A percentile compares a stretch with the other conserved stretches of the same genome.
These are phyloP conservation scores for Xiphophorus hellerii DNA, from an alignment of 2,113 vertebrate species.

Conservation along the genomic window DNA sequence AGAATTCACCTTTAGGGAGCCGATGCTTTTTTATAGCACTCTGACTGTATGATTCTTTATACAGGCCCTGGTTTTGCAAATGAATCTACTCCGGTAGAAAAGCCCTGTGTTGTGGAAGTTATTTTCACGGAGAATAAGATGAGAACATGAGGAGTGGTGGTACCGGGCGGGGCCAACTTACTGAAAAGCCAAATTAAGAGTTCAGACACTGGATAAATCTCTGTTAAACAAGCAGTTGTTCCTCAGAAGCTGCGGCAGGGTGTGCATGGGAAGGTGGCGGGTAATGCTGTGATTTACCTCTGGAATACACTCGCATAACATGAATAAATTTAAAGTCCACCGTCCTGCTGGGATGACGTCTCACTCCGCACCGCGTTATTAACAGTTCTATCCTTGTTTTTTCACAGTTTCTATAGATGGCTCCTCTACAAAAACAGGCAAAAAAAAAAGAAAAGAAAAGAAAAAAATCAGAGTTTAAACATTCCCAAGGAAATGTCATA, in stretches of 20 bases:
- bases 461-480: constrained; percentile 45
- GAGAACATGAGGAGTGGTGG: too few relatives aligned
- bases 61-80: too few relatives aligned
- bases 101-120: too few relatives aligned
- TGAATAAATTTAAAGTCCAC: not conserved
- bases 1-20: too few relatives aligned
- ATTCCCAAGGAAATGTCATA: constrained; percentile 54
- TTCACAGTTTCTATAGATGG: constrained; percentile 15
- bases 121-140: too few relatives aligned
- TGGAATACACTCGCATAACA: not conserved
- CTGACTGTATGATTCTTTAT: too few relatives aligned
- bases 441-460: not conserved
- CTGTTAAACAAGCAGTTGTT: not conserved
- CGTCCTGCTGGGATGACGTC: not conserved
- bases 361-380: not conserved
- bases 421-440: not conserved
- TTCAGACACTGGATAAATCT: not conserved
- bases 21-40: too few relatives aligned
- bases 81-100: too few relatives aligned
- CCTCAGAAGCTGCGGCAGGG: not conserved
- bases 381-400: not conserved
- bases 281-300: constrained; percentile 6
- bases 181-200: not conserved
- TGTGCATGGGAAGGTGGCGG: constrained; percentile 1
- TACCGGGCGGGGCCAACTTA: too few relatives aligned